Evolutionary conservation across 2,888 invertebrate species (phyloP), one percentile per base, ranked within the genome.

Genomic region (Protodeltote pygarga): DNA sequence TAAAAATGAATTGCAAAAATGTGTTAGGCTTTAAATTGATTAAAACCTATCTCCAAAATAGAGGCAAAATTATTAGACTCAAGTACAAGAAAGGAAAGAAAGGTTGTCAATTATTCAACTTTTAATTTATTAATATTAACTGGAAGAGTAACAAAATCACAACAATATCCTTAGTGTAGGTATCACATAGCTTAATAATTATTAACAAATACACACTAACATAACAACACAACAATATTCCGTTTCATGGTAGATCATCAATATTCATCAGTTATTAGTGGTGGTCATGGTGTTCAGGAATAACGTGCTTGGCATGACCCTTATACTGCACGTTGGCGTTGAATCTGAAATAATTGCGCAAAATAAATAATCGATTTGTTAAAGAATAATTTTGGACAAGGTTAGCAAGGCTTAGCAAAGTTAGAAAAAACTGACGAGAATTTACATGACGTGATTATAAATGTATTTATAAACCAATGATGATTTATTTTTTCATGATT

Each of bases 261-360:
- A 15, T 73, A 85, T 41, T 49, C 73, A 79, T 48, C 74, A 77
- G 48, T 65, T 10, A 2, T 60, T 9, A 68, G 9, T 61, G 47
- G 25, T 64, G 55, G 13, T 60, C 25, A 13, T 61, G 39, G 9
- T 65, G 53, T 37, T 64, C 31, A 17, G 54, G 64, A 9, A 55
- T 40, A 10, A 55, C 45, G 53, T 74, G 73, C 35, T 55, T 54
- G 16, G 68, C 59, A 28, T 73, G 71, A 19, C 75, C 73, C 24
- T 74, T 58, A 15, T 50, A 51, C 23, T 53, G 52, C 9, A 71
- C 70, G 14, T 45, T 45, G 5, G 67, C 62, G 35, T 67, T 45
- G 39, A 69, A 71, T 35, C 72, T 58, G 13, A 25, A 53, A 41
- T 14, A 34, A 34, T 32, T 17, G 37, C 19, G 11, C n/a, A 10